Conservation (phyloP, 1,140 invertebrate genomes). For the Neotoxoptera formosana region DNA sequence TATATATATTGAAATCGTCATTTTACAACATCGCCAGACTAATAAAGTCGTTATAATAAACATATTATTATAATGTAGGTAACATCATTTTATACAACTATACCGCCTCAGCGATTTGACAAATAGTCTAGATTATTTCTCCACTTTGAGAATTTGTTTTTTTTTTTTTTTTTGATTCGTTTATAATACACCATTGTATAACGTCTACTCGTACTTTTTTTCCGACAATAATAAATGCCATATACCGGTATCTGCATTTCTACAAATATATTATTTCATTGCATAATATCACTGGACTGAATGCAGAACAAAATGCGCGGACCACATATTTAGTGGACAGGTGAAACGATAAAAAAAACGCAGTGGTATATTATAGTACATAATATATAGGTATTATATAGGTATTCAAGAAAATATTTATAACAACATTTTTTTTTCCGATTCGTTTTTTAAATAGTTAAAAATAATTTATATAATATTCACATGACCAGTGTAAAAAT, state of each 20-base stretch:
- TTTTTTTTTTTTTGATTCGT: not conserved
- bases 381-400: not conserved
- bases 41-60: not conserved
- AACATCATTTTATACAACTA: not conserved
- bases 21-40: not conserved
- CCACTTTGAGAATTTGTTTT: not conserved
- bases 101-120: not conserved
- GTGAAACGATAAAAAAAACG: not conserved
- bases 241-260: not conserved
- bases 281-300: not conserved
- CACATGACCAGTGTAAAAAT: not conserved
- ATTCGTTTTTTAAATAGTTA: not conserved
- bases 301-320: not conserved
- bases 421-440: not conserved
- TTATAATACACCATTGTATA: not conserved
- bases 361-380: not conserved
- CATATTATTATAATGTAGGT: not conserved
- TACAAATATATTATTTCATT: conserved; percentile 20
- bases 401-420: not conserved
- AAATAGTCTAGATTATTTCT: not conserved
- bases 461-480: not conserved
- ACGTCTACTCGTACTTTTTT: not conserved
- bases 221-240: not conserved
- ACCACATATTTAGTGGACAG: conserved; percentile 24
- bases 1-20: not conserved